These are phyloP conservation scores for Parnassius orleans DNA, from an alignment of 2,888 invertebrate genomes.

Conservation along the genomic window DNA sequence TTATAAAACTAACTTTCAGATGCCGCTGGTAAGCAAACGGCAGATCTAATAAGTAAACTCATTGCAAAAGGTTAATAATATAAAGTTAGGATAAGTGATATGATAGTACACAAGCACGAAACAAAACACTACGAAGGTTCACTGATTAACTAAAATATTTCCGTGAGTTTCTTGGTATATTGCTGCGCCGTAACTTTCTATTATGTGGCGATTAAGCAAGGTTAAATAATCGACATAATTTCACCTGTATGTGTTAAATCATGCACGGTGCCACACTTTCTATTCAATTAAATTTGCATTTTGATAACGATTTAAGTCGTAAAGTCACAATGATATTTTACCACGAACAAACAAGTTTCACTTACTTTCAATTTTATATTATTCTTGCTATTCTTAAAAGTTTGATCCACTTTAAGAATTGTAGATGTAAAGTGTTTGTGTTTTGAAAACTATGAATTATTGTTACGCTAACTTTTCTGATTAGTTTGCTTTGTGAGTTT, in stretches of 20 bases:
- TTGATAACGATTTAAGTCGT: constrained; percentile 17
- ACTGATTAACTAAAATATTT: constrained; percentile 32
- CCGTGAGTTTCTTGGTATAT: constrained; percentile 20
- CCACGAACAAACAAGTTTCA: constrained; percentile 27
- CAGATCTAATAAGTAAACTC: constrained; percentile 48
- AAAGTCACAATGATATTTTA: constrained; percentile 15
- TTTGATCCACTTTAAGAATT: too few relatives aligned
- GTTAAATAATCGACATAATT: constrained; percentile 57
- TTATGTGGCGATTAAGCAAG: constrained; percentile 41
- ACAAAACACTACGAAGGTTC: constrained; percentile 29
- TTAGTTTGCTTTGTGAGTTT: too few relatives aligned
- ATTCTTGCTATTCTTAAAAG: too few relatives aligned
- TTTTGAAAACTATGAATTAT: too few relatives aligned
- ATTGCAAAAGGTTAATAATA: constrained; percentile 28
- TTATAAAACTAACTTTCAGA: constrained; percentile 52
- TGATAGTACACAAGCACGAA: constrained; percentile 8
- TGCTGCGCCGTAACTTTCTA: constrained; percentile 36
- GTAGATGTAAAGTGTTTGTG: too few relatives aligned
- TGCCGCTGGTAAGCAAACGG: constrained; percentile 57
- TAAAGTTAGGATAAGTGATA: constrained; percentile 19
- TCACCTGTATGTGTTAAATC: constrained; percentile 73
- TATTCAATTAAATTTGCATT: constrained; percentile 38
- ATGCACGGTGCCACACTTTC: constrained; percentile 59
- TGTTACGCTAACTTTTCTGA: too few relatives aligned
- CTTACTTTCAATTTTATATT: constrained; percentile 10